phyloP scores from a whole-genome alignment of 2,113 vertebrate genomes.

The Epinephelus cyanopodus region DNA sequence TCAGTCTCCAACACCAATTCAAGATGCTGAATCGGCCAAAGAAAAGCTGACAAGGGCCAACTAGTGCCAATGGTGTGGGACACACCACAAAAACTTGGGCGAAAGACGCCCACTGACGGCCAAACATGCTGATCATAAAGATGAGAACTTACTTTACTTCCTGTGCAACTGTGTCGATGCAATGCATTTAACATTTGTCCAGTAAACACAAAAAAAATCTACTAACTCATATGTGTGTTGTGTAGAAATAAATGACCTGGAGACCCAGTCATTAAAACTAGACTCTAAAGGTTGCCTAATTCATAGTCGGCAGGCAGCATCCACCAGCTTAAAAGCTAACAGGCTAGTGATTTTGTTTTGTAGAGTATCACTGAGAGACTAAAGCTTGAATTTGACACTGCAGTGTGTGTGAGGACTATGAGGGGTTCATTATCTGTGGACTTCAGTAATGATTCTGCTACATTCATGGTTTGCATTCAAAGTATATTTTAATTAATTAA shows the following conservation, averaged over 20 bases:
- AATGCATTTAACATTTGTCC: background rate
- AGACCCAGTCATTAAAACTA: background rate
- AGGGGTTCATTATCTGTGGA: background rate
- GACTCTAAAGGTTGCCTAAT: background rate
- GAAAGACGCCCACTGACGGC: no score
- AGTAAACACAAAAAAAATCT: background rate
- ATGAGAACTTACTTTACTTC: background rate
- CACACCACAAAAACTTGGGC: no score
- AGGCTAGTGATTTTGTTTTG: background rate
- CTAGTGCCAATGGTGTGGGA: no score
- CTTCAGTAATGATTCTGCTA: background rate
- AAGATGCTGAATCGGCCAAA: no score
- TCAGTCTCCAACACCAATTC: no score
- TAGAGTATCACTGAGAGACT: background rate
- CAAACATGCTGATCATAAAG: no score
- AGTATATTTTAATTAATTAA: background rate
- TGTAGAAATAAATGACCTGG: no score
- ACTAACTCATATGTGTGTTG: background rate
- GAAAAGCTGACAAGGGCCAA: no score
- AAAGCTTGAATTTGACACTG: background rate
- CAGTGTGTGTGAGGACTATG: background rate
- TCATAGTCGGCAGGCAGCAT: background rate
- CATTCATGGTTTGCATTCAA: background rate
- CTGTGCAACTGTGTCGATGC: background rate
- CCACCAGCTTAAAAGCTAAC: background rate